phyloP scores from a whole-genome alignment of 2,888 invertebrate genomes.

The Stictocephala bisonia region DNA sequence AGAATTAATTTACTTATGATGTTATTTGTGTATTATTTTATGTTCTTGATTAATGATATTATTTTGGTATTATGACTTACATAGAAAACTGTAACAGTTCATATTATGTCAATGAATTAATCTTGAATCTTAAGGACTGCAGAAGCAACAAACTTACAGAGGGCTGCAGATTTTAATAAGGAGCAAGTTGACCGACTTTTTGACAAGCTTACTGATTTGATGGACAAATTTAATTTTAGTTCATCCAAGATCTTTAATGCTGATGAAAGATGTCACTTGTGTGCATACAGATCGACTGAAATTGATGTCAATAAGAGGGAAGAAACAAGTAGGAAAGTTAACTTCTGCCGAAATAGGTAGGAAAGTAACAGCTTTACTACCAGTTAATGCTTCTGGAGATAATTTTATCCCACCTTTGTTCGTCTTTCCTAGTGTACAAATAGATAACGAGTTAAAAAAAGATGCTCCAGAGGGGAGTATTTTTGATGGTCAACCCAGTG shows the following conservation, averaged over 20 bases:
- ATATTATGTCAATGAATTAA: no score
- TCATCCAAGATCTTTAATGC: conserved; percentile 48
- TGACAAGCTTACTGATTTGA: conserved; percentile 3
- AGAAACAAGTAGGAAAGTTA: conserved; percentile 47
- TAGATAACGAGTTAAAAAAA: neutral
- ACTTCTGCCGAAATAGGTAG: conserved; percentile 45
- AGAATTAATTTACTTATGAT: no score
- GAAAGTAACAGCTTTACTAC: neutral
- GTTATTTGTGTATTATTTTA: no score
- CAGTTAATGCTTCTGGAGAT: neutral
- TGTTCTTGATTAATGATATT: no score
- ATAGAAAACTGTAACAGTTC: no score
- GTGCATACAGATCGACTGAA: conserved; percentile 49
- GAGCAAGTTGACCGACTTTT: conserved; percentile 1
- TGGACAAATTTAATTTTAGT: conserved; percentile 5
- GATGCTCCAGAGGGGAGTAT: neutral
- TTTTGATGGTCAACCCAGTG: neutral
- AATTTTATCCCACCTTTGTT: neutral
- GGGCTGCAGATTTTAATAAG: neutral
- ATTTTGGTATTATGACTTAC: no score
- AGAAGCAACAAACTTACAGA: neutral
- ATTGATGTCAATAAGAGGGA: conserved; percentile 45
- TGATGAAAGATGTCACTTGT: conserved; percentile 52
- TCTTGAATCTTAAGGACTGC: no score
- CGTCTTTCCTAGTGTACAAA: neutral